Base-by-base conservation (phyloP, 2,888 invertebrate species). In the Sphaeridia pumilis region DNA sequence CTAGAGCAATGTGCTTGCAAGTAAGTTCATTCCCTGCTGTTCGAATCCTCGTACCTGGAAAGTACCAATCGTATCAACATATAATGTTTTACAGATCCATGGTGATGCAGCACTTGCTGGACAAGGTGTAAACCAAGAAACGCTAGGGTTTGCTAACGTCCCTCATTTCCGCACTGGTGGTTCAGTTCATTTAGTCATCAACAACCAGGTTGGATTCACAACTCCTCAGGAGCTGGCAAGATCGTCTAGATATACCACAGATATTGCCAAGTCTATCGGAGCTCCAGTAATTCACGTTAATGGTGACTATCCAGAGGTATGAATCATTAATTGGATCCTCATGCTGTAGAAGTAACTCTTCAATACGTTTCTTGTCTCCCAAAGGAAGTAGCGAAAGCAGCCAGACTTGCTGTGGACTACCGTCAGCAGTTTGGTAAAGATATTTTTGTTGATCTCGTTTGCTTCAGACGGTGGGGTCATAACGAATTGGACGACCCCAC, bases 401-500 rank as follows among this genome's bases (percentile, higher is more conserved):
- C 93, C 0, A 78, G 80, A 66, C 73, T 97, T 53, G 95, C 94
- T 0, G 81, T 90, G 67, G 81, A 83, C 46, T 97, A 95, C 70
- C 86, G 92, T 65, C 77, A 89, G 52, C 77, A 76, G 67, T 97
- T 94, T 69, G 65, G 84, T 2, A 89, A 88, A 69, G 94, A 94
- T 67, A 79, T 93, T n/a, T 85, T 93, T 66, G 78, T 97, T 17
- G 92, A 95, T 72, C 74, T 92, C 68, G 83, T 92, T 67, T 97
- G 97, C 72, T 98, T 80, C 71, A 77, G 95, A 49, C 78, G 83
- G 60, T 90, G 87, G 85, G 97, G 97, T 0, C 98, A 98, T 72
- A 98, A 98, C 69, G 97, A 98, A 70, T 68, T 98, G 34, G 98
- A 98, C 68, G 95, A 98, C 71, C 97, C 98, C 0, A 86, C 87